These are phyloP conservation scores for Rhizoglyphus robini DNA, from an alignment of 1,140 invertebrate species.

Conservation along the genomic window DNA sequence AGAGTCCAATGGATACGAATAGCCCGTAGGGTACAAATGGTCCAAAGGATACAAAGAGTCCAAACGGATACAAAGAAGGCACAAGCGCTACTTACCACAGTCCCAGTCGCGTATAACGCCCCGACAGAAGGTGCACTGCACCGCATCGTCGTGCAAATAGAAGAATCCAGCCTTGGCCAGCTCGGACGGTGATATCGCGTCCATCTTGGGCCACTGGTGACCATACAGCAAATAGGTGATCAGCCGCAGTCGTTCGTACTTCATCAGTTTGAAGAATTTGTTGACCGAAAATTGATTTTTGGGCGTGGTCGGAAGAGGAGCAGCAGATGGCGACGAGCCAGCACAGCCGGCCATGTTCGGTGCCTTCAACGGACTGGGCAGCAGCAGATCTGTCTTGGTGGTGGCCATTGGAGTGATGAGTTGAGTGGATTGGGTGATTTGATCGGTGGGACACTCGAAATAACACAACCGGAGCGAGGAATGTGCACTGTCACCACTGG, in stretches of 20 bases:
- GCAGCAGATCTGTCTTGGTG: neutral
- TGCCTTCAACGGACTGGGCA: neutral
- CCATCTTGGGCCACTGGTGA: slow-evolving; percentile 16
- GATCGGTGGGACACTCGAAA: no score
- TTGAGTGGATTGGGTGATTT: neutral
- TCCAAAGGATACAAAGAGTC: slow-evolving; percentile 35
- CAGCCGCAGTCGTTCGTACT: neutral
- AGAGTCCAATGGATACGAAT: neutral
- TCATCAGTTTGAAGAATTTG: slow-evolving; percentile 10
- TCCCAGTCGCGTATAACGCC: slow-evolving; percentile 76
- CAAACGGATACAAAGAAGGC: slow-evolving; percentile 61
- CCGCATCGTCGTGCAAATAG: slow-evolving; percentile 50
- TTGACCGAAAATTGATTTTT: neutral
- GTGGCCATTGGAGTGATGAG: neutral
- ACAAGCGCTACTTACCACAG: slow-evolving; percentile 65
- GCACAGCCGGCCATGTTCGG: no score
- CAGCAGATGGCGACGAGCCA: neutral
- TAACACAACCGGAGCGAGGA: no score
- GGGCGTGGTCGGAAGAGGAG: neutral
- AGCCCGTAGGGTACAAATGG: slow-evolving; percentile 33
- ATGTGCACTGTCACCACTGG: no score
- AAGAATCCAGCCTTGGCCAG: slow-evolving; percentile 70
- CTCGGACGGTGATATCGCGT: slow-evolving; percentile 44
- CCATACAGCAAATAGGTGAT: slow-evolving; percentile 1
- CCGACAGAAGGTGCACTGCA: slow-evolving; percentile 71